phyloP scores from a whole-genome alignment of 1,140 invertebrate genomes.

The Drosophila prosaltans region DNA sequence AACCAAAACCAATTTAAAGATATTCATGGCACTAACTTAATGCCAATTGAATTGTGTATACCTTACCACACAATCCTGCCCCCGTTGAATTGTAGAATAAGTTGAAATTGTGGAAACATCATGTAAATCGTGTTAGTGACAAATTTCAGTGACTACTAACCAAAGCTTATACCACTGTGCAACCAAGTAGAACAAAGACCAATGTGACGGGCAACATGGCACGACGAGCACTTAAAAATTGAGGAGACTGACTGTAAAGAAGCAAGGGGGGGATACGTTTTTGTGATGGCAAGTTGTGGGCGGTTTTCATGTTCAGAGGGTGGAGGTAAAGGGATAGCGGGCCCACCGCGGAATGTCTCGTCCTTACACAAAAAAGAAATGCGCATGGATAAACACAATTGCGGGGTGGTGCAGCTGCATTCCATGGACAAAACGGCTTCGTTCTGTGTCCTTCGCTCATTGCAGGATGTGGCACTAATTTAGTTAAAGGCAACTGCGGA shows the following conservation, averaged over 20 bases:
- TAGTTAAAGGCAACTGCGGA: constrained; percentile 68
- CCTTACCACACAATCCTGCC: too few relatives aligned
- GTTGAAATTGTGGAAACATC: constrained; percentile 6
- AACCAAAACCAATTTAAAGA: constrained; percentile 4
- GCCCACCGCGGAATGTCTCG: constrained; percentile 44
- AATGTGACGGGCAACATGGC: constrained; percentile 30
- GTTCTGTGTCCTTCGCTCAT: background rate
- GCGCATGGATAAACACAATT: constrained; percentile 76
- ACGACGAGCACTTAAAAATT: constrained; percentile 3
- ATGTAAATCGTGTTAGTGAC: constrained; percentile 74
- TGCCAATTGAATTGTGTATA: background rate
- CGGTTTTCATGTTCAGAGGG: background rate
- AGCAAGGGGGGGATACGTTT: too few relatives aligned
- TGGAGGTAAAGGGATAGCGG: background rate
- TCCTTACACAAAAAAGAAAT: constrained; percentile 67
- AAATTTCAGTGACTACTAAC: constrained; percentile 48
- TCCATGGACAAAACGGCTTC: constrained; percentile 1
- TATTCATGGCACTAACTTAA: background rate
- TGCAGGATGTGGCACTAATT: constrained; percentile 57
- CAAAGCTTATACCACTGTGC: constrained; percentile 56
- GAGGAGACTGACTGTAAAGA: background rate
- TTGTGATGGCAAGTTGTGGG: background rate
- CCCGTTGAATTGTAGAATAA: too few relatives aligned
- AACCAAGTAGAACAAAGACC: constrained; percentile 71
- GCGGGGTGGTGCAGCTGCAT: constrained; percentile 8